These are phyloP conservation scores for Oreohelix idahoensis DNA, from an alignment of 1,140 invertebrate species.

Conservation along the genomic window DNA sequence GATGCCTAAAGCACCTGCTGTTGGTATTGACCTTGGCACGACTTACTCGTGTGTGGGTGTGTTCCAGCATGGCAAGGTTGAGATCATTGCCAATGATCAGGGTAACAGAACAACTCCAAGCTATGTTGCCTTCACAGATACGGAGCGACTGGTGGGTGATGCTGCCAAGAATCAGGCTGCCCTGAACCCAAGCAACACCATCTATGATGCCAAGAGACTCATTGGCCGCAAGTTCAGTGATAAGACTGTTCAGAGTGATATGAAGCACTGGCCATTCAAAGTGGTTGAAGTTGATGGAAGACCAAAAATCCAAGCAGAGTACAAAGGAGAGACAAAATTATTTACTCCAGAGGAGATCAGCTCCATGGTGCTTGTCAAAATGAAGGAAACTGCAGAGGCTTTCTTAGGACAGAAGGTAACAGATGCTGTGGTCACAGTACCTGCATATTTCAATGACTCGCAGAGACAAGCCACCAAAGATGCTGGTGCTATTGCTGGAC, in stretches of 20 bases:
- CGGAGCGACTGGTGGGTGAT: conserved; percentile 44
- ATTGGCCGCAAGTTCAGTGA: conserved; percentile 45
- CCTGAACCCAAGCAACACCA: conserved; percentile 43
- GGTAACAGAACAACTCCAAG: conserved; percentile 81
- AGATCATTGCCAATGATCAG: conserved; percentile 77
- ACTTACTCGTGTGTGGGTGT: conserved; percentile 76
- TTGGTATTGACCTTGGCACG: conserved; percentile 76
- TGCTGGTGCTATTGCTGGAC: conserved; percentile 66
- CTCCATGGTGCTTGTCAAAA: conserved; percentile 87
- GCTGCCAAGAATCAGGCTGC: conserved; percentile 49
- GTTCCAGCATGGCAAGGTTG: conserved; percentile 82
- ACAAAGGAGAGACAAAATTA: conserved; percentile 90
- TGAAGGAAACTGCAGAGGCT: conserved; percentile 94
- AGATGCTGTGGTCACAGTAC: conserved; percentile 56
- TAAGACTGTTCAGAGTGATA: conserved; percentile 77
- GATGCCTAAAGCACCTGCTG: conserved; percentile 49
- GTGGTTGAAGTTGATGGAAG: conserved; percentile 60
- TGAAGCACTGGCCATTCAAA: conserved; percentile 92
- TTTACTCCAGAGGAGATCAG: conserved; percentile 91
- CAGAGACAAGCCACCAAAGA: conserved; percentile 54
- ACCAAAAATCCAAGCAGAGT: conserved; percentile 85
- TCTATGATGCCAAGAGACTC: conserved; percentile 49
- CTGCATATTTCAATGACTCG: conserved; percentile 75
- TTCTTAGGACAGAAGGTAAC: conserved; percentile 78
- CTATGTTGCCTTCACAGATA: conserved; percentile 64